Evolutionary conservation across 2,888 invertebrate species (phyloP), one percentile per base, ranked within the genome.

Genomic region (Girardia tigrina): DNA sequence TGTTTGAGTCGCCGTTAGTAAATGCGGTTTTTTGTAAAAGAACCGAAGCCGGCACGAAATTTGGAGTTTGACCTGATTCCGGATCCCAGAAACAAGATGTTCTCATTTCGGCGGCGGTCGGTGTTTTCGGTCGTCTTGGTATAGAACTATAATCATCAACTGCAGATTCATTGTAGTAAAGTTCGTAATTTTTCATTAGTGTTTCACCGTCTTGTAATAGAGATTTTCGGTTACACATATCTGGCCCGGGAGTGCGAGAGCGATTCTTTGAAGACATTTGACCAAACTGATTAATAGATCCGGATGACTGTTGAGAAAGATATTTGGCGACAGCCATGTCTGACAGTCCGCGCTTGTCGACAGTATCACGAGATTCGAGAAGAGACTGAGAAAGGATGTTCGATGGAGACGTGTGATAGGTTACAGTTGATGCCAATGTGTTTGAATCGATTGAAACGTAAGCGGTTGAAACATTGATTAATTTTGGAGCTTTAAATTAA

Each of bases 221-320:
- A 36, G 36, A 36, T 16, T 36, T 36, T 26, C 70, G 6, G 20
- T 26, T 20, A 28, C 73, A 70, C 70, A 70, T 79, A 77, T 84
- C 84, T 0, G 84, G 84, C 16, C 84, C 84, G 1, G 84, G 84
- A 1, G 84, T 84, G 72, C 83, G 80, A 79, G 82, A 82, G 20
- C 83, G 79, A 77, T 81, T 80, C 20, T 70, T 70, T 8, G 8
- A n/a, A 26, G 70, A 70, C 20, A n/a, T 23, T n/a, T 70, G 70
- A 26, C 26, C 20, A 70, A 70, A 6, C 20, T 23, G 26, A 23
- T 23, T 70, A n/a, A 70, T 70, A 70, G 8, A 12, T 20, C 70
- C 70, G 12, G 20, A 14, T 26, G 20, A 23, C n/a, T 70, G 70
- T 70, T 70, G 70, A 8, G 20, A 20, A 23, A 70, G 70, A 70